A percentile compares a stretch with the other conserved stretches of the same genome.
phyloP scores from a whole-genome alignment of 2,888 invertebrate genomes.

The Drosophila anomalata region DNA sequence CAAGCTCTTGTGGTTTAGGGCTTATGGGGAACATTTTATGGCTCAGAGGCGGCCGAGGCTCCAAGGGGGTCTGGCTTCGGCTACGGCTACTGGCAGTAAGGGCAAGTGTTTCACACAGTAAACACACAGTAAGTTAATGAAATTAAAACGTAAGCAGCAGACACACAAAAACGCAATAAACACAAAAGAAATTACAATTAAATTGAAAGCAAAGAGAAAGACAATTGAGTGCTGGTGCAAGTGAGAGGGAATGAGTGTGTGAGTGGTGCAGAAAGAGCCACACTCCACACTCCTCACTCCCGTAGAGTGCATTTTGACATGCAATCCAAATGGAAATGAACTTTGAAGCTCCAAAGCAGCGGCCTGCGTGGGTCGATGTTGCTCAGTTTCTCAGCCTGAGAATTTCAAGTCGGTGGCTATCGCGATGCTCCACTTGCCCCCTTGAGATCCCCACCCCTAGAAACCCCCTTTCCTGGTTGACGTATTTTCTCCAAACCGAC shows the following conservation, averaged over 20 bases:
- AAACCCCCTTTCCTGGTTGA: neutral
- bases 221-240: constrained; percentile 9
- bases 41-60: constrained; percentile 18
- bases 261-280: constrained; percentile 36
- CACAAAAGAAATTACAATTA: constrained; percentile 79
- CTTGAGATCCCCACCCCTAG: neutral
- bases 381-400: constrained; percentile 34
- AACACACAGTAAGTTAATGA: constrained; percentile 69
- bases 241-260: constrained; percentile 30
- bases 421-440: constrained; percentile 73
- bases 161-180: constrained; percentile 70
- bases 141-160: constrained; percentile 77
- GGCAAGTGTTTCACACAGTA: constrained; percentile 76
- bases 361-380: constrained; percentile 63
- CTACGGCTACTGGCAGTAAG: constrained; percentile 1
- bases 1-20: constrained; percentile 58
- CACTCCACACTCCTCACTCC: neutral
- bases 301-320: constrained; percentile 53
- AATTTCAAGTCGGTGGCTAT: constrained; percentile 53
- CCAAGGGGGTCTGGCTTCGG: neutral
- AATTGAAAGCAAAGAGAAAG: constrained; percentile 71
- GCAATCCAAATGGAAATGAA: constrained; percentile 76
- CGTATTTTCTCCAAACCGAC: neutral
- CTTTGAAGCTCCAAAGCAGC: constrained; percentile 46
- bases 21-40: constrained; percentile 63